Base-by-base conservation (phyloP, 1,140 invertebrate species). In the Lanistes nyassanus region DNA sequence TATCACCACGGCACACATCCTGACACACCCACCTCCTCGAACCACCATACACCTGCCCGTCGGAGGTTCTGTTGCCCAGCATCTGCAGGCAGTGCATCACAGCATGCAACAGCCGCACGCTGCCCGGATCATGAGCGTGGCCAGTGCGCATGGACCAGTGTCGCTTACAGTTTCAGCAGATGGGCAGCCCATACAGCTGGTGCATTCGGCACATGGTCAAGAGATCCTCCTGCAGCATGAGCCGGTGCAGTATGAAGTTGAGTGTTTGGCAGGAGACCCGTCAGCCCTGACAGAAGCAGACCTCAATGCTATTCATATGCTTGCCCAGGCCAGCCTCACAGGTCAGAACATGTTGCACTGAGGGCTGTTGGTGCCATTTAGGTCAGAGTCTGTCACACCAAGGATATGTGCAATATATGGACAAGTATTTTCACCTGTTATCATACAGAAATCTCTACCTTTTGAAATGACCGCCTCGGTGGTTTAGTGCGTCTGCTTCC, bases 241-340 rank as follows among this genome's bases (percentile, higher is more conserved):
- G 9, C 69, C 69, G 0, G 70, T 79, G 21, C 74, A 80, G 66
- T 82, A 82, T 68, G 79, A 80, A 39, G 81, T 82, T 51, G 81
- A 82, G 75, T 82, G 81, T 66, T 34, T 80, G 31, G 51, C 79
- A 1, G 77, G 77, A n/a, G 78, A 79, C 16, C 34, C 65, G 6
- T 34, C 55, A 16, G 60, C 73, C 47, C 70, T 79, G 16, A 80
- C 79, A 36, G 76, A 79, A 55, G 79, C 73, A 55, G 79, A 82
- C 56, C 65, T 79, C 51, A 80, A 78, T 31, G 81, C 81, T 19
- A 78, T 82, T 11, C 67, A 76, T 2, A 68, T 82, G 37, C 62
- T 82, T 21, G 77, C 79, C 19, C 81, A 82, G 58, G 79, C 81
- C 37, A 72, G 70, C 34, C 51, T 72, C 19, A 55, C 42, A 11